Evolutionary conservation across 2,113 vertebrate species (phyloP), one percentile per base, ranked within the genome.

Genomic region (Chionis minor): DNA sequence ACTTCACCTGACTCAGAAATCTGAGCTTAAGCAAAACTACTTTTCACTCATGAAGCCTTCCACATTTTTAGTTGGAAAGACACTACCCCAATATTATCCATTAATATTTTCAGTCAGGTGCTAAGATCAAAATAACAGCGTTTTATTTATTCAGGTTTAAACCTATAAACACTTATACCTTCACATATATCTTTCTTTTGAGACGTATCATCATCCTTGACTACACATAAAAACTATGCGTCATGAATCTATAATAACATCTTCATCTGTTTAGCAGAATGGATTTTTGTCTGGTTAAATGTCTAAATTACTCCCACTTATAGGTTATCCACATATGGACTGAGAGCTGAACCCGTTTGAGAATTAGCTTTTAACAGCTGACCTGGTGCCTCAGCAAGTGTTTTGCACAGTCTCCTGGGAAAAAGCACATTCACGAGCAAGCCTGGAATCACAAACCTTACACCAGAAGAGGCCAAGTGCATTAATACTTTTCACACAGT

Each of bases 271-370:
- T 97, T 97, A 81, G 45, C 28, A 19, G 81, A 61, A 88, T 63
- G 70, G 84, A 93, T 92, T 95, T 97, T 92, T 80, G 86, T 94
- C 92, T 97, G 77, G 94, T 96, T 96, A 97, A 97, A 97, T 75
- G 74, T 94, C 94, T 97, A 97, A 97, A 98, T 98, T 97, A 82
- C 95, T 88, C 95, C 83, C 90, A 97, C 90, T 97, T 97, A 95
- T 3, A 97, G 86, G 92, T 92, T 97, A 95, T 84, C 88, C 77
- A 95, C 96, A 98, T 96, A 91, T 59, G 82, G 97, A 96, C 93
- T 97, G 93, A 96, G 89, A 97, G 71, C 90, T 92, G 82, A 93
- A 97, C 78, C 86, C 92, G 88, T 66, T 66, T 83, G 94, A 97
- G 96, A 97, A 88, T 96, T 94, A 96, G 97, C 93, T 94, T 97